Conservation (phyloP, 2,888 invertebrate genomes). For the Melanostoma mellinum region DNA sequence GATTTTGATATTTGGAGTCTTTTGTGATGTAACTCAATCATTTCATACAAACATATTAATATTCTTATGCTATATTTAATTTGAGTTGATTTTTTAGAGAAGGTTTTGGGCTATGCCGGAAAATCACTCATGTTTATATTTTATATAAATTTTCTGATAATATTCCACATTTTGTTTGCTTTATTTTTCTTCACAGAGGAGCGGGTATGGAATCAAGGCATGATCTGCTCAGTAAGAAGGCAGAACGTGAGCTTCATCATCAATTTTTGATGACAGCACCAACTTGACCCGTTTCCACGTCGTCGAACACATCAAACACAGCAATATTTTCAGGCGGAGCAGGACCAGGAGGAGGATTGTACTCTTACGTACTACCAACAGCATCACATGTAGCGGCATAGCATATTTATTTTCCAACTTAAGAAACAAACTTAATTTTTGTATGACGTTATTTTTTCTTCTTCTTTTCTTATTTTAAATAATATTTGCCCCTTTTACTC, state of each 20-base stretch:
- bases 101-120: too few relatives aligned
- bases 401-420: conserved; percentile 71
- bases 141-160: not conserved
- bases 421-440: conserved; percentile 37
- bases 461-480: not conserved
- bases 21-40: too few relatives aligned
- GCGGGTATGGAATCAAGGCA: conserved; percentile 83
- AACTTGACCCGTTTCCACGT: conserved; percentile 81
- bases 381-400: conserved; percentile 80
- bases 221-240: conserved; percentile 81
- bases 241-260: conserved; percentile 82
- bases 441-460: conserved; percentile 18
- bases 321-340: conserved; percentile 75
- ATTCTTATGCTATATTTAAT: too few relatives aligned
- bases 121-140: not conserved
- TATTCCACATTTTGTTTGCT: not conserved
- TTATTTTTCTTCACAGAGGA: conserved; percentile 78
- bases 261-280: conserved; percentile 82
- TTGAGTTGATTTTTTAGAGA: too few relatives aligned
- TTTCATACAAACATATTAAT: too few relatives aligned
- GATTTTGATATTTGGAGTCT: too few relatives aligned
- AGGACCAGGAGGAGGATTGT: conserved; percentile 77
- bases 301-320: conserved; percentile 67
- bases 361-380: conserved; percentile 81
- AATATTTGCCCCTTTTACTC: not conserved